These are phyloP conservation scores for Bombyx huttoni DNA, from an alignment of 2,888 invertebrate genomes.

Conservation along the genomic window DNA sequence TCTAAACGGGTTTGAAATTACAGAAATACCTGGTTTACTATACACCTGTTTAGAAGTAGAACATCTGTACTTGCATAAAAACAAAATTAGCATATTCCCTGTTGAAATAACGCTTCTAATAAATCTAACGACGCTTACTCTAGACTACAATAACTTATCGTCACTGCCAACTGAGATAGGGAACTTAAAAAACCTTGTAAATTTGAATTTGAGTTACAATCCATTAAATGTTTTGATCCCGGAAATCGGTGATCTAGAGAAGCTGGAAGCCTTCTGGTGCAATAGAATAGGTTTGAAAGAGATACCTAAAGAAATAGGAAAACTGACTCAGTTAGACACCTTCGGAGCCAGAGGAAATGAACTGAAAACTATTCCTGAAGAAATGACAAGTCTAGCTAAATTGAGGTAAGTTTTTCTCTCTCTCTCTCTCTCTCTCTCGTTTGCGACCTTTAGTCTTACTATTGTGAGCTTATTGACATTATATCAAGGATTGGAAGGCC, in stretches of 20 bases:
- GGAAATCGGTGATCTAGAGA: constrained; percentile 72
- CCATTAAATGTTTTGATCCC: constrained; percentile 70
- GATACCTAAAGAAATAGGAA: constrained; percentile 75
- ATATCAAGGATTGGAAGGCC: too few relatives aligned
- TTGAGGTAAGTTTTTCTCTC: constrained; percentile 50
- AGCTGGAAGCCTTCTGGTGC: constrained; percentile 78
- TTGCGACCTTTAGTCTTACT: too few relatives aligned
- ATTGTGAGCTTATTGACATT: too few relatives aligned
- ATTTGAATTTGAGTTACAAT: constrained; percentile 78
- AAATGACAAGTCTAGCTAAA: constrained; percentile 68
- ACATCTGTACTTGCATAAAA: constrained; percentile 76
- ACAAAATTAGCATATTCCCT: constrained; percentile 68
- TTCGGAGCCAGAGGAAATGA: constrained; percentile 78
- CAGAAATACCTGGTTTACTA: constrained; percentile 71
- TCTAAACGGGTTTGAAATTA: constrained; percentile 76
- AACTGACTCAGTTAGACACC: constrained; percentile 73
- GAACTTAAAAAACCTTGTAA: constrained; percentile 70
- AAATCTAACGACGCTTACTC: constrained; percentile 73
- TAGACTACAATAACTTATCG: constrained; percentile 77
- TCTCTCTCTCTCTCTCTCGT: neutral
- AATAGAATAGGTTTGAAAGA: constrained; percentile 70
- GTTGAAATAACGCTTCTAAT: constrained; percentile 62
- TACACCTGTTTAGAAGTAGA: constrained; percentile 70
- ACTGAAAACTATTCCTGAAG: constrained; percentile 68
- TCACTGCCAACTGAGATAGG: constrained; percentile 74